Conservation (phyloP, 2,888 invertebrate species). For the Carpatolechia fugitivella region DNA sequence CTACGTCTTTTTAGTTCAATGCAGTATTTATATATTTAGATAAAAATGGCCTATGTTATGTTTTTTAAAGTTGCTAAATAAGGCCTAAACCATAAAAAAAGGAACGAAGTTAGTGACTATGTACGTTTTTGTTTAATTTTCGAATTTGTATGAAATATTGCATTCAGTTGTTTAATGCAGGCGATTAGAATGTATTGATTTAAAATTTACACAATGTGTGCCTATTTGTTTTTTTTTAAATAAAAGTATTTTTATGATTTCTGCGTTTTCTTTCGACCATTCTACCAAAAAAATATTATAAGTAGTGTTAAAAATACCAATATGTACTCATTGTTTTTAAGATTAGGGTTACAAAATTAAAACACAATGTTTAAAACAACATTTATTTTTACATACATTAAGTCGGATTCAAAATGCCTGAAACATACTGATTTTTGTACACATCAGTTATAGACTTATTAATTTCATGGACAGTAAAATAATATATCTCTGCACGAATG, state of each 20-base stretch:
- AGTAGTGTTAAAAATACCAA: too few relatives aligned
- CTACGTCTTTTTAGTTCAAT: too few relatives aligned
- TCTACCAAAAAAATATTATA: too few relatives aligned
- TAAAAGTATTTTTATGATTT: slow-evolving; percentile 28
- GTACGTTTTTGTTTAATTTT: too few relatives aligned
- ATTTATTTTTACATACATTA: slow-evolving; percentile 80
- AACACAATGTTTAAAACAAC: slow-evolving; percentile 76
- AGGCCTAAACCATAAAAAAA: too few relatives aligned
- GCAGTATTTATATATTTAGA: too few relatives aligned
- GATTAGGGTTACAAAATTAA: slow-evolving; percentile 46
- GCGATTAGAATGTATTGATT: slow-evolving; percentile 16
- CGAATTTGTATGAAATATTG: neutral
- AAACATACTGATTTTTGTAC: slow-evolving; percentile 77
- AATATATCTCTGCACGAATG: slow-evolving; percentile 62
- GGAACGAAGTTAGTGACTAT: too few relatives aligned
- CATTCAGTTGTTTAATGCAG: neutral
- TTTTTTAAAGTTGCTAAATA: too few relatives aligned
- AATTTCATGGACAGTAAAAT: slow-evolving; percentile 71
- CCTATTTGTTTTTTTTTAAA: slow-evolving; percentile 45
- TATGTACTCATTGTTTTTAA: too few relatives aligned
- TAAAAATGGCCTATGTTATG: too few relatives aligned
- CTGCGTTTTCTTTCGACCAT: neutral
- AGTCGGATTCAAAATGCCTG: slow-evolving; percentile 79
- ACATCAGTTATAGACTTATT: slow-evolving; percentile 71
- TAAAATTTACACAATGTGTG: slow-evolving; percentile 39